A percentile compares a stretch with the other conserved stretches of the same genome.
Conservation (phyloP, 2,888 invertebrate genomes). For the Agrilus cyanescens region DNA sequence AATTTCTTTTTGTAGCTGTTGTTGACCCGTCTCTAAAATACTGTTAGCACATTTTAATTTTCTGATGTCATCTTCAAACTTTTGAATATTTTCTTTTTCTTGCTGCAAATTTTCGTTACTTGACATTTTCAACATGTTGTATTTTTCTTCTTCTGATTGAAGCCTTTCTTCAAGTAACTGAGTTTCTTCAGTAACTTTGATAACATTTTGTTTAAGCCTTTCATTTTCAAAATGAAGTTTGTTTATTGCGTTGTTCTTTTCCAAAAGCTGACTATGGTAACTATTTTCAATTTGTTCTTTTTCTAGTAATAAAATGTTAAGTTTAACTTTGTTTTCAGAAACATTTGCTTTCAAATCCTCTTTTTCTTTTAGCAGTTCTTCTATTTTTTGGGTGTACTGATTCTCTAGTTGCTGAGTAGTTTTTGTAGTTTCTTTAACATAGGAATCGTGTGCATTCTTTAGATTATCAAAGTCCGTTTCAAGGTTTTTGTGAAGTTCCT, state of each 20-base stretch:
- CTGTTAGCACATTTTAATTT: slow-evolving; percentile 16
- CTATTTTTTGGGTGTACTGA: not conserved
- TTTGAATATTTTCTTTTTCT: slow-evolving; percentile 4
- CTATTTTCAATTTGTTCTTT: no score
- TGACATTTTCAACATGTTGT: not conserved
- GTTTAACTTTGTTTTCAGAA: no score
- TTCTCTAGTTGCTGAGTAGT: slow-evolving; percentile 2
- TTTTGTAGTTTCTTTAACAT: slow-evolving; percentile 5
- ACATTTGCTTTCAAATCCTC: no score
- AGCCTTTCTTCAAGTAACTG: slow-evolving; percentile 6
- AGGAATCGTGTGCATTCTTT: slow-evolving; percentile 4
- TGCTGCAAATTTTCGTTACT: slow-evolving; percentile 1
- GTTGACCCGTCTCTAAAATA: slow-evolving; percentile 19
- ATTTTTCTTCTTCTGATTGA: slow-evolving; percentile 1
- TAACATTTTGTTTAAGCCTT: slow-evolving; percentile 1
- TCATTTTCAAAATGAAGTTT: slow-evolving; percentile 2
- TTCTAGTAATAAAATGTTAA: no score
- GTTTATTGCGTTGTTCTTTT: slow-evolving; percentile 2
- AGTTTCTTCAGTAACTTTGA: slow-evolving; percentile 4
- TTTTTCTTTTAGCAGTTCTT: no score
- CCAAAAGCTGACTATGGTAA: no score
- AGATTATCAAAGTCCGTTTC: slow-evolving; percentile 6
- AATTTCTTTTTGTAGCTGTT: slow-evolving; percentile 11
- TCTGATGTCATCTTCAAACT: slow-evolving; percentile 11
- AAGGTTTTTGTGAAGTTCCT: slow-evolving; percentile 3